Evolutionary conservation across 2,797 vertebrate genomes (phyloP), one percentile per base, ranked within the genome.

Genomic region (Halcyon smyrnensis): DNA sequence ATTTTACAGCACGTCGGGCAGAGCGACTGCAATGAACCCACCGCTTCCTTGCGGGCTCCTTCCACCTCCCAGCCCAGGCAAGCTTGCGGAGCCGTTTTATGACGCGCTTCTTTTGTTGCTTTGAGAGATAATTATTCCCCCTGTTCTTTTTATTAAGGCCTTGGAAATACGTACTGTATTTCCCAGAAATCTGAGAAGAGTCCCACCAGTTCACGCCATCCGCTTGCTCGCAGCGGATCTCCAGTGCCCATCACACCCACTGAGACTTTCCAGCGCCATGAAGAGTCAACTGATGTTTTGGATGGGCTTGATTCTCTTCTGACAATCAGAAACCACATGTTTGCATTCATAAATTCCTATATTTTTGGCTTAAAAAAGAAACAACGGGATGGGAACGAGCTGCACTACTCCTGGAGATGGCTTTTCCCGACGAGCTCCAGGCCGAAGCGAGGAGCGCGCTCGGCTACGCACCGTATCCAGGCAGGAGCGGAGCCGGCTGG

Each of bases 1-100:
- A 91, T 97, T 96, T 94, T 94, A 90, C 95, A 97, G 81, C 89
- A 74, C 32, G 68, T 39, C 27, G 83, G 97, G 78, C 92, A 95
- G 84, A 96, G 90, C 75, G 28, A 4, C 45, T 15, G 36, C 93
- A 95, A 93, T 23, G 84, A 81, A 90, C 91, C 86, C 81, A 91
- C 92, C 64, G 70, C 92, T 60, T 94, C 88, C 71, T 69, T 1
- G 34, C 3, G 17, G 64, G 54, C 41, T 70, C 84, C 69, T 39
- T 48, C 84, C 90, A 74, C 64, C 75, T 53, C 81, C 89, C 83
- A 77, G 53, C 81, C 70, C 90, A 56, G 80, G 93, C 77, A 50
- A 77, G 70, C 87, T 89, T 88, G 54, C 79, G n/a, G 46, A 84
- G 88, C 62, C 53, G 56, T 43, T 92, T 85, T 32, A 71, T 41